Percentiles rank a stretch among this genome's conserved stretches.
These are phyloP conservation scores for Oxyruncus cristatus DNA, from an alignment of 2,113 vertebrate genomes.

Conservation along the genomic window DNA sequence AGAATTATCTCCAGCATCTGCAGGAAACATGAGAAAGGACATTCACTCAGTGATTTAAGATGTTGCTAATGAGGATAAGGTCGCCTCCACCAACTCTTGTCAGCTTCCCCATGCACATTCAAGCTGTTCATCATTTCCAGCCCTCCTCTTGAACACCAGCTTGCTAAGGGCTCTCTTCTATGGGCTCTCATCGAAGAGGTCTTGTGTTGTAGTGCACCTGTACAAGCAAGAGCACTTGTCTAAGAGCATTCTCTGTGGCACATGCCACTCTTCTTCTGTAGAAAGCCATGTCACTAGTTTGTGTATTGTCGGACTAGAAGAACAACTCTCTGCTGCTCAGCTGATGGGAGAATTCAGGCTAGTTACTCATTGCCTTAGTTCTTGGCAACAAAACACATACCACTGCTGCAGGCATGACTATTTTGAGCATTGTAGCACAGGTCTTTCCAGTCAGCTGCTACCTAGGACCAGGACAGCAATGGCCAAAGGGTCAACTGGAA, in stretches of 20 bases:
- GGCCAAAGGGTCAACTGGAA: not conserved
- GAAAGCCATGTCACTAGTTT: not conserved
- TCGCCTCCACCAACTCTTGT: not conserved
- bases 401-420: not conserved
- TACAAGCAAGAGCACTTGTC: not conserved
- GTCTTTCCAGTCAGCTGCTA: not conserved
- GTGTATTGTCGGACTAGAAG: not conserved
- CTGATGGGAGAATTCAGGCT: not conserved
- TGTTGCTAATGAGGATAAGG: conserved; percentile 42
- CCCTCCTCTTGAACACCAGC: not conserved
- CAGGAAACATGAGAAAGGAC: conserved; percentile 58
- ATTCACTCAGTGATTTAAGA: conserved; percentile 28
- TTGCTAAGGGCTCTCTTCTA: not conserved
- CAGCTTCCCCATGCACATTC: not conserved
- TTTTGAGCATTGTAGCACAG: not conserved
- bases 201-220: not conserved
- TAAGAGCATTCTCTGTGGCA: not conserved
- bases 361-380: not conserved
- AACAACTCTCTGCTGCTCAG: not conserved
- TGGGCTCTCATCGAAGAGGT: not conserved
- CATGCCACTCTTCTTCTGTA: not conserved
- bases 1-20: conserved; percentile 50
- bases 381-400: not conserved
- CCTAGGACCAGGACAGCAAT: not conserved
- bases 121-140: not conserved